These are phyloP conservation scores for Acridotheres tristis DNA, from an alignment of 2,797 vertebrate species.

Conservation along the genomic window DNA sequence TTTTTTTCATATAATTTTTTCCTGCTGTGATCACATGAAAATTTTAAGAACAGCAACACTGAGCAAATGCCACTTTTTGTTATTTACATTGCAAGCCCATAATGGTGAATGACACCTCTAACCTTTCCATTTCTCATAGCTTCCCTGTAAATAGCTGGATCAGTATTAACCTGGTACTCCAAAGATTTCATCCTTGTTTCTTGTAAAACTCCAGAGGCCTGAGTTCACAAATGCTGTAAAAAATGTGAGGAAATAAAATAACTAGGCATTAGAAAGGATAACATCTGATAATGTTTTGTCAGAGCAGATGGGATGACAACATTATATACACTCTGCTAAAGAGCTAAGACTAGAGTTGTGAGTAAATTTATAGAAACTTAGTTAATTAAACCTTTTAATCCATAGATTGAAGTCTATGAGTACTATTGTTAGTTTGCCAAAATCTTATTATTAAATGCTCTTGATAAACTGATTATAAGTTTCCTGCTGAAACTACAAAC, in stretches of 20 bases:
- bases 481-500: not conserved
- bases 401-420: not conserved
- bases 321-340: not conserved
- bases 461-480: not conserved
- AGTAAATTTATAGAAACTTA: not conserved
- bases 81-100: slow-evolving; percentile 35
- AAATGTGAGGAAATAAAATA: not conserved
- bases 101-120: slow-evolving; percentile 14
- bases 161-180: not conserved
- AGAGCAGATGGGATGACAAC: not conserved
- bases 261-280: not conserved
- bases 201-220: not conserved
- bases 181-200: not conserved
- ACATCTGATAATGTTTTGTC: not conserved
- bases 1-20: not conserved
- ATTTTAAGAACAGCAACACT: not conserved
- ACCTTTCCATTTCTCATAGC: slow-evolving; percentile 20
- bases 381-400: not conserved
- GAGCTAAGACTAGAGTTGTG: not conserved
- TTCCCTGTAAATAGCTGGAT: not conserved
- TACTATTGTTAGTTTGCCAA: not conserved
- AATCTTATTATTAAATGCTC: slow-evolving; percentile 9
- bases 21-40: not conserved
- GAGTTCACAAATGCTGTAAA: not conserved
- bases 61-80: slow-evolving; percentile 45